phyloP scores from a whole-genome alignment of 2,888 invertebrate species.

The Scaptodrosophila latifasciaeformis region DNA sequence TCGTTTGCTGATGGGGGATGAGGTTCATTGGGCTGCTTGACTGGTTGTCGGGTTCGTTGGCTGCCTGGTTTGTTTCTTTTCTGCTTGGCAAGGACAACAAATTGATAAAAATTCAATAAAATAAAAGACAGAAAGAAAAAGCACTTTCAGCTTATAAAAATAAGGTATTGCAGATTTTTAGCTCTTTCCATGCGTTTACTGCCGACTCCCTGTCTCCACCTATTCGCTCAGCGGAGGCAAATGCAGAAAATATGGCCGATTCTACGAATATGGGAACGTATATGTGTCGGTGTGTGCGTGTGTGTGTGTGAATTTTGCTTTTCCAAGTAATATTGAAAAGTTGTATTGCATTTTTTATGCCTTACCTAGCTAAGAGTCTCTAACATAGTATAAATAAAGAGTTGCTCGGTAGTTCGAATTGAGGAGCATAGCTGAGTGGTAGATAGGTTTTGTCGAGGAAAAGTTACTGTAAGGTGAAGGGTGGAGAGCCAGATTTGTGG shows the following conservation, averaged over 20 bases:
- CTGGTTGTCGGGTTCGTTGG: neutral
- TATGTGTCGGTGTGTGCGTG: too few species aligned
- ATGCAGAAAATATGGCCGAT: slow-evolving; percentile 1
- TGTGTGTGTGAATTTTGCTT: slow-evolving; percentile 1
- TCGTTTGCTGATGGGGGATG: too few species aligned
- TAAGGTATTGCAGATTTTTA: neutral
- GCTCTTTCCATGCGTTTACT: neutral
- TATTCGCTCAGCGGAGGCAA: neutral
- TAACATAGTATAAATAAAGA: too few species aligned
- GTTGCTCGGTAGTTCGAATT: neutral
- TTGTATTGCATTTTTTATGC: slow-evolving; percentile 37
- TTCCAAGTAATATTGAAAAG: slow-evolving; percentile 40
- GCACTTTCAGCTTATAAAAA: slow-evolving; percentile 3
- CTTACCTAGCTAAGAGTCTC: neutral
- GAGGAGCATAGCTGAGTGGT: slow-evolving; percentile 3
- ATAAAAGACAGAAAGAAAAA: slow-evolving; percentile 32
- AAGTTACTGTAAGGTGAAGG: neutral
- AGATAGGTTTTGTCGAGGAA: neutral
- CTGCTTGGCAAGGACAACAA: slow-evolving; percentile 49
- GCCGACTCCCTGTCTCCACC: neutral
- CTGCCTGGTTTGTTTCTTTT: slow-evolving; percentile 24
- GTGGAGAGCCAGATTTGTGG: neutral
- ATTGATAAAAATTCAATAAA: slow-evolving; percentile 64
- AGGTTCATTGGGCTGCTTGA: too few species aligned
- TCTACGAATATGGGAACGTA: too few species aligned